A percentile compares a stretch with the other conserved stretches of the same genome.
These are phyloP conservation scores for Formica exsecta DNA, from an alignment of 1,140 invertebrate genomes.

Conservation along the genomic window DNA sequence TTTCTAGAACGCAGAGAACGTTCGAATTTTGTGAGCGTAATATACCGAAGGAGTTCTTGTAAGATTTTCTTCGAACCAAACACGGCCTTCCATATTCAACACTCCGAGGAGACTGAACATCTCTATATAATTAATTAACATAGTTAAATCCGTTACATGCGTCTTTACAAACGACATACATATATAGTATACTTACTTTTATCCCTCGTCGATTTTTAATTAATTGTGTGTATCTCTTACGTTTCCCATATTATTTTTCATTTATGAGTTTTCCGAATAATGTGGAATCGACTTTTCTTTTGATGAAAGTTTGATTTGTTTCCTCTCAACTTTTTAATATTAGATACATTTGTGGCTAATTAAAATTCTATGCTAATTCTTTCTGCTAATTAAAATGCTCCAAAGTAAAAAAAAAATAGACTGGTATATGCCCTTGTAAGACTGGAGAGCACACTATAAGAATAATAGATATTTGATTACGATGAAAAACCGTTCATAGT, in stretches of 20 bases:
- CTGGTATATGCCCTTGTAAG: not conserved
- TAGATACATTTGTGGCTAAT: not conserved
- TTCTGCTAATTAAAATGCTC: too few species aligned
- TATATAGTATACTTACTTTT: conserved; percentile 35
- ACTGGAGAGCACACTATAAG: not conserved
- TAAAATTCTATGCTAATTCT: too few species aligned
- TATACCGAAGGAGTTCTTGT: conserved; percentile 7
- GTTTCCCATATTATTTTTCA: not conserved
- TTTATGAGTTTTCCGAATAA: not conserved
- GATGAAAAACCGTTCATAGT: not conserved
- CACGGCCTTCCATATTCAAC: conserved; percentile 74
- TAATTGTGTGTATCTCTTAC: too few species aligned
- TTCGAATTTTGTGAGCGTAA: not conserved
- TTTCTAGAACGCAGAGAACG: not conserved
- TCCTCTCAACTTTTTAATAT: not conserved
- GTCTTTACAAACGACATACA: not conserved
- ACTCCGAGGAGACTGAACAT: conserved; percentile 73
- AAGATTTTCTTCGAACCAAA: conserved; percentile 68
- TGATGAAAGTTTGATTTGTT: not conserved
- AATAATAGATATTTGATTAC: not conserved
- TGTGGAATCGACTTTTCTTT: not conserved
- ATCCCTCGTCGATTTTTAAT: conserved; percentile 26
- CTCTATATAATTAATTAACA: conserved; percentile 46
- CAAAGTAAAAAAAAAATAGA: too few species aligned
- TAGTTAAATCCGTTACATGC: conserved; percentile 26